Percentiles rank a stretch among this genome's conserved stretches.
Evolutionary conservation across 2,888 invertebrate genomes (phyloP).

Genomic region (Cylloceria caligata): DNA sequence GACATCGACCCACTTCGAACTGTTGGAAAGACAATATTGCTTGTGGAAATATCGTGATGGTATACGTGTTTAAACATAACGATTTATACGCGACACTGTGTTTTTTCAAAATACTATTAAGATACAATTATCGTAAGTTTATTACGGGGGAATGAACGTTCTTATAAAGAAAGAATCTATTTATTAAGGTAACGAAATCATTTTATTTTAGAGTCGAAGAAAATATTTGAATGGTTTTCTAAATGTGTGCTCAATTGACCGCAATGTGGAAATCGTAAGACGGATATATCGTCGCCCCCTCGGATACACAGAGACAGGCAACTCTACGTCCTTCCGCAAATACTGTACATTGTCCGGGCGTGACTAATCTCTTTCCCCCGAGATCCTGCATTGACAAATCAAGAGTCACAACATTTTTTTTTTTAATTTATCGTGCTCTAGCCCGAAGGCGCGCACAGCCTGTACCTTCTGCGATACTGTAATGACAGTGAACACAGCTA

Average conservation of each 20-base stretch:
- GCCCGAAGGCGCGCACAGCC: conserved; percentile 35
- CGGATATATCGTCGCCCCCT: conserved; percentile 47
- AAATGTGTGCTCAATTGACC: no score
- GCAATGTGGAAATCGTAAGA: conserved; percentile 5
- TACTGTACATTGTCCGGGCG: conserved; percentile 74
- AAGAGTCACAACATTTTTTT: conserved; percentile 65
- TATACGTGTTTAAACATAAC: not conserved
- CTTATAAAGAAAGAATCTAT: no score
- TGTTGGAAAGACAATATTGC: conserved; percentile 39
- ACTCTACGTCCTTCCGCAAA: conserved; percentile 59
- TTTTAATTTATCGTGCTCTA: not conserved
- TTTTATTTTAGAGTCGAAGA: no score
- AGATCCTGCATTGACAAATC: conserved; percentile 81
- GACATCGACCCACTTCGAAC: conserved; percentile 60
- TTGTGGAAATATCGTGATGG: not conserved
- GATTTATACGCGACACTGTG: no score
- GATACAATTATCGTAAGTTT: not conserved
- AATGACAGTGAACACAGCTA: conserved; percentile 12
- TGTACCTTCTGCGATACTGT: not conserved
- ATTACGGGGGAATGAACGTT: not conserved
- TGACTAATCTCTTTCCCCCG: conserved; percentile 76
- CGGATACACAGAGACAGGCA: conserved; percentile 19
- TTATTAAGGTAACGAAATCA: no score
- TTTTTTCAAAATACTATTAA: conserved; percentile 1
- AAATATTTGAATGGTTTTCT: no score